Evolutionary conservation across 1,140 invertebrate species (phyloP).

Genomic region (Atta texana): DNA sequence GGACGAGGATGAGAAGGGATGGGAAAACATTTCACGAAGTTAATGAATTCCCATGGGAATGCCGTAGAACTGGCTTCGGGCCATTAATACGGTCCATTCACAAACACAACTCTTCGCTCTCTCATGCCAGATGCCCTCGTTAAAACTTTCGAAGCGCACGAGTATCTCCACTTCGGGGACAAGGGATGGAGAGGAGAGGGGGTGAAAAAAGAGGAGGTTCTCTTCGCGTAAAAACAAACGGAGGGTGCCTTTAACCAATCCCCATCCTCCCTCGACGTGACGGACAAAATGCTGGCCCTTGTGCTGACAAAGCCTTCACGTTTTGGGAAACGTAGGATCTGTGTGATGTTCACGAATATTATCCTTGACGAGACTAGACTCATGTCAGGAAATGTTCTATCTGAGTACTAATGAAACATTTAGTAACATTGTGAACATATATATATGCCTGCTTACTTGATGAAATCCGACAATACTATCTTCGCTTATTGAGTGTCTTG

Average conservation of each 20-base stretch:
- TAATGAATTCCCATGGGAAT: conserved; percentile 65
- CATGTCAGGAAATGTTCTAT: neutral
- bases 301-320: neutral
- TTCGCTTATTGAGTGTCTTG: neutral
- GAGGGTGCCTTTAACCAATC: conserved; percentile 22
- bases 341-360: conserved; percentile 44
- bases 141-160: conserved; percentile 60
- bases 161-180: conserved; percentile 27
- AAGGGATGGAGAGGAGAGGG: too few species aligned
- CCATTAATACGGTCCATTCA: conserved; percentile 59
- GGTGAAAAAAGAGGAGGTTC: conserved; percentile 34
- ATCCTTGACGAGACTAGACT: neutral
- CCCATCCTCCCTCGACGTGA: neutral
- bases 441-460: conserved; percentile 13
- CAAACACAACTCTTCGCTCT: conserved; percentile 58
- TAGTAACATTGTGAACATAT: conserved; percentile 35
- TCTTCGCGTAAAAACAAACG: conserved; percentile 46
- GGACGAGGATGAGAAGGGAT: neutral
- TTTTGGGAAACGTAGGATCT: neutral
- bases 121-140: conserved; percentile 45
- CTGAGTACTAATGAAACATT: conserved; percentile 55
- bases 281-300: conserved; percentile 26
- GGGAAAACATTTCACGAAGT: conserved; percentile 59
- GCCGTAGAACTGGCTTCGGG: conserved; percentile 60
- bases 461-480: neutral